Evolutionary conservation across 2,888 invertebrate species (phyloP).

Genomic region (Dyspetes luteomarginatus): DNA sequence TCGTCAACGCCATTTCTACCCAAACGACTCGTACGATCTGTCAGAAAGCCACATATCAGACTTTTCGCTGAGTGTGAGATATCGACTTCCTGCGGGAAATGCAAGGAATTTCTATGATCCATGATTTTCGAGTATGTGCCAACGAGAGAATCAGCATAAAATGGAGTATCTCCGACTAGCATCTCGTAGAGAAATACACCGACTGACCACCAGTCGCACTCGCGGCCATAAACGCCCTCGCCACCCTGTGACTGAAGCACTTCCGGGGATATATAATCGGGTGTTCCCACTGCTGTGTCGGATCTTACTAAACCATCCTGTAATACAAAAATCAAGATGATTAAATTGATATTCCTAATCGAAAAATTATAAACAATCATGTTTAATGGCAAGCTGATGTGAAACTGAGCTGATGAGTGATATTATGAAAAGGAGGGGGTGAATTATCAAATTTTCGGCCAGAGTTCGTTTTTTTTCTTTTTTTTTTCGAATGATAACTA

Average conservation of each 20-base stretch:
- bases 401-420: too few species aligned
- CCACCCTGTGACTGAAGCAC: slow-evolving; percentile 98
- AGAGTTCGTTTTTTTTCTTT: too few species aligned
- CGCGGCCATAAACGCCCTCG: slow-evolving; percentile 97
- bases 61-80: slow-evolving; percentile 94
- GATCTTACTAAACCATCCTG: slow-evolving; percentile 97
- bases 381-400: too few species aligned
- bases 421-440: too few species aligned
- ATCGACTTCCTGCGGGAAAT: slow-evolving; percentile 97
- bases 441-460: too few species aligned
- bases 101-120: slow-evolving; percentile 98
- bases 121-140: slow-evolving; percentile 99
- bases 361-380: too few species aligned
- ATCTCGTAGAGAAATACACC: slow-evolving; percentile 99
- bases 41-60: slow-evolving; percentile 96
- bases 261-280: slow-evolving; percentile 99
- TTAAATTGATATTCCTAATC: too few species aligned
- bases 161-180: slow-evolving; percentile 99
- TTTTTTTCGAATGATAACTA: background rate
- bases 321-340: too few species aligned
- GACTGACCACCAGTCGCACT: slow-evolving; percentile 99
- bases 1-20: slow-evolving; percentile 97
- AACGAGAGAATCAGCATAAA: slow-evolving; percentile 98
- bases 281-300: slow-evolving; percentile 99
- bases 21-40: slow-evolving; percentile 94